Percentiles rank a stretch among this genome's conserved stretches.
phyloP scores from a whole-genome alignment of 2,797 vertebrate species.

The Sitta carolinensis region DNA sequence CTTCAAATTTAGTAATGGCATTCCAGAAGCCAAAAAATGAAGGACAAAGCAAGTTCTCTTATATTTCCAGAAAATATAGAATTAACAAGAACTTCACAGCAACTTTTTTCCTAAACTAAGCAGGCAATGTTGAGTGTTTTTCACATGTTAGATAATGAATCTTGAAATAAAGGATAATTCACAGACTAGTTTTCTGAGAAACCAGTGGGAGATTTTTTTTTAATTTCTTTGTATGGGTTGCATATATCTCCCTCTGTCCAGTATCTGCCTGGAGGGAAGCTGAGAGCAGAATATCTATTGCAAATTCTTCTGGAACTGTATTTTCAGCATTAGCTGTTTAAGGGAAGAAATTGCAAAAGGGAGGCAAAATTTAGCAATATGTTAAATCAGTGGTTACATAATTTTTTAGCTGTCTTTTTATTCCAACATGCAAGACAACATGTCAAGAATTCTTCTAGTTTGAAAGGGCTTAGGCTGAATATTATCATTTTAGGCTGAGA shows the following conservation, averaged over 20 bases:
- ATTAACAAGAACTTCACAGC: background rate
- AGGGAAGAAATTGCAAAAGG: background rate
- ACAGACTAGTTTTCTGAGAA: background rate
- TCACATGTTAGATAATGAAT: background rate
- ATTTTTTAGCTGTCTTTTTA: background rate
- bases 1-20: background rate
- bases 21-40: background rate
- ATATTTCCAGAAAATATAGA: background rate
- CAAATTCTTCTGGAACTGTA: background rate
- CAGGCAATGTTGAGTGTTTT: background rate
- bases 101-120: background rate
- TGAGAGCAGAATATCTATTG: background rate
- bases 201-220: conserved; percentile 13
- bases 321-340: background rate
- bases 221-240: conserved; percentile 18
- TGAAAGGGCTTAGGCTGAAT: background rate
- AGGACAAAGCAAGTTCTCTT: background rate
- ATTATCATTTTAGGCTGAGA: background rate
- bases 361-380: background rate
- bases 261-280: background rate
- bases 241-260: background rate
- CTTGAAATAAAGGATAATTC: conserved; percentile 12
- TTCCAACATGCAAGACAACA: background rate
- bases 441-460: background rate
- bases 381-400: background rate